Conservation (phyloP, 2,888 invertebrate genomes). For the Philonicus albiceps region DNA sequence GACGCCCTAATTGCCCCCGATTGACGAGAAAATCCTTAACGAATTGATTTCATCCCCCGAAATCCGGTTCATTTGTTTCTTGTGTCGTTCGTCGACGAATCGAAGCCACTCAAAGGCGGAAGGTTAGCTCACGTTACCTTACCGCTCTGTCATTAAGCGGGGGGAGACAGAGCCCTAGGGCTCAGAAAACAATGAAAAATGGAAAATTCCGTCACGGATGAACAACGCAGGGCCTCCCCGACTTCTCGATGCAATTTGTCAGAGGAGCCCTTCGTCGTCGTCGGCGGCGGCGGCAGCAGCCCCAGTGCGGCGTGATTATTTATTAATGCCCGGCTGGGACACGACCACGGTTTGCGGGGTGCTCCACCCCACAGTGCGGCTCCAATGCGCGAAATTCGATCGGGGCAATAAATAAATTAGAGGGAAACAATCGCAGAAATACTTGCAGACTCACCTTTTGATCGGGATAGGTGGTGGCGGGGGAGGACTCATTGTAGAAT, state of each 20-base stretch:
- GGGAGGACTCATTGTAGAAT: neutral
- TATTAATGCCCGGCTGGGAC: neutral
- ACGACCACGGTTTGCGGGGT: neutral
- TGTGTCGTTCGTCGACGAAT: neutral
- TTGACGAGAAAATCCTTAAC: conserved; percentile 6
- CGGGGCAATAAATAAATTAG: neutral
- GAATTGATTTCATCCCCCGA: conserved; percentile 18
- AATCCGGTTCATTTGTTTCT: conserved; percentile 26
- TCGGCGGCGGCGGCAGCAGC: neutral
- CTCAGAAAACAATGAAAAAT: conserved; percentile 15
- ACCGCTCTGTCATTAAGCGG: neutral
- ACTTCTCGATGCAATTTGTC: conserved; percentile 6
- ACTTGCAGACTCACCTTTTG: neutral
- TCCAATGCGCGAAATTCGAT: neutral
- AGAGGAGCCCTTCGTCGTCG: neutral
- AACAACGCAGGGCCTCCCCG: neutral
- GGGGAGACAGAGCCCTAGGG: neutral
- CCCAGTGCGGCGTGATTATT: neutral
- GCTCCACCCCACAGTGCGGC: neutral
- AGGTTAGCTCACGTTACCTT: conserved; percentile 15
- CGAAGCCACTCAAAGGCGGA: conserved; percentile 1
- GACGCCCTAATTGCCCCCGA: neutral
- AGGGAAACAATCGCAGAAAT: neutral
- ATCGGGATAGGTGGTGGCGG: neutral
- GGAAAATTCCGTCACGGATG: conserved; percentile 24